These are phyloP conservation scores for Phortica okadai DNA, from an alignment of 2,888 invertebrate genomes.

Conservation along the genomic window DNA sequence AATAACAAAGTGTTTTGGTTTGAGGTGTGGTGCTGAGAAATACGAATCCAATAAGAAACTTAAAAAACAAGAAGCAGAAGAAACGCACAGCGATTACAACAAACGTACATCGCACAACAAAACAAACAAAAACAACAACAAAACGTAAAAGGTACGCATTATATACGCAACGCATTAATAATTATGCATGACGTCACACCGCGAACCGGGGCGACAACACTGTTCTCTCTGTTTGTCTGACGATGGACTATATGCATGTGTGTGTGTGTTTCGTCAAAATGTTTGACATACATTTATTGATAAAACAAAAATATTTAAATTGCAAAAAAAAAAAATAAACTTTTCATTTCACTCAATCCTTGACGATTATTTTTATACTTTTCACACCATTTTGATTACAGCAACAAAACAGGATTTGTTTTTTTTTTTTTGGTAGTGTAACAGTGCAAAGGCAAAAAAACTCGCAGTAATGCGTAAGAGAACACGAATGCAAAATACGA, in stretches of 20 bases:
- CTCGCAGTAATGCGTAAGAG: background rate
- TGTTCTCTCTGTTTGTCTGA: background rate
- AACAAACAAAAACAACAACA: constrained; percentile 4
- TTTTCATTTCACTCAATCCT: no score
- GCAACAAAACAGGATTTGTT: background rate
- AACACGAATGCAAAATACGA: background rate
- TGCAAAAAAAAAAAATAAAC: background rate
- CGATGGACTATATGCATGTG: background rate
- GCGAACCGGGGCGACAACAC: background rate
- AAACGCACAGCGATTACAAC: background rate
- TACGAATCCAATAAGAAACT: background rate
- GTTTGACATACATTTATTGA: constrained; percentile 25
- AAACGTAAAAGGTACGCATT: background rate
- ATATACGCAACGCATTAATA: no score
- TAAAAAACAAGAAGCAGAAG: background rate
- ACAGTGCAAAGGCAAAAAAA: background rate
- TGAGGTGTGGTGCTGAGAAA: constrained; percentile 17
- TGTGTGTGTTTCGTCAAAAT: background rate
- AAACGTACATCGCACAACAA: background rate
- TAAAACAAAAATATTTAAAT: constrained; percentile 6
- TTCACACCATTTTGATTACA: background rate
- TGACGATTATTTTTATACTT: background rate
- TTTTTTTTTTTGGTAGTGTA: background rate
- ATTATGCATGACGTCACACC: constrained; percentile 23
- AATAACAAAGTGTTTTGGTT: constrained; percentile 2